Conservation (phyloP, 2,888 invertebrate species). For the Meganola albula region DNA sequence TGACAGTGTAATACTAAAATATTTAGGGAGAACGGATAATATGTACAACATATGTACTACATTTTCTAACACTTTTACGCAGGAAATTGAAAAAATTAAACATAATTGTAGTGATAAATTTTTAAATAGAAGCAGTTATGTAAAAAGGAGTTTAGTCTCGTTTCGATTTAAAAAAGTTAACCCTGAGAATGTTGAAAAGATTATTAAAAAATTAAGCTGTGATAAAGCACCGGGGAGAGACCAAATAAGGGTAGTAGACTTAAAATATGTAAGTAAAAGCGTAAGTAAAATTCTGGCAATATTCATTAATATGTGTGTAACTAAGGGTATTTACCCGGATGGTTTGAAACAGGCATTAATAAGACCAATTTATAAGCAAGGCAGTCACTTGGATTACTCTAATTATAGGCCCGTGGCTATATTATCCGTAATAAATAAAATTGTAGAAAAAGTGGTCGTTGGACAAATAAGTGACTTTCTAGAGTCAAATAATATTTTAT, state of each 20-base stretch:
- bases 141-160: not conserved
- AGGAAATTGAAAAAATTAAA: slow-evolving; percentile 6
- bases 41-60: slow-evolving; percentile 2
- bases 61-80: slow-evolving; percentile 1
- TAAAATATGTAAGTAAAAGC: slow-evolving; percentile 2
- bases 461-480: slow-evolving; percentile 1
- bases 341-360: slow-evolving; percentile 1
- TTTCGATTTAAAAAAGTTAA: slow-evolving; percentile 1
- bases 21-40: not conserved
- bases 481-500: slow-evolving; percentile 4
- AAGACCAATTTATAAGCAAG: slow-evolving; percentile 1
- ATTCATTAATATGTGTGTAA: slow-evolving; percentile 2
- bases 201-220: slow-evolving; percentile 1
- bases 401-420: slow-evolving; percentile 2
- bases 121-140: slow-evolving; percentile 2
- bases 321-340: slow-evolving; percentile 2
- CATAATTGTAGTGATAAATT: slow-evolving; percentile 3
- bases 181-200: not conserved
- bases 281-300: not conserved
- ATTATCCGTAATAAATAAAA: slow-evolving; percentile 1
- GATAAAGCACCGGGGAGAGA: slow-evolving; percentile 1
- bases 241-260: slow-evolving; percentile 1
- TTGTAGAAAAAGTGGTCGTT: not conserved
- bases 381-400: slow-evolving; percentile 1
- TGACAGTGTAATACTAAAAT: slow-evolving; percentile 2